phyloP scores from a whole-genome alignment of 2,113 vertebrate genomes.

The Ondatra zibethicus region DNA sequence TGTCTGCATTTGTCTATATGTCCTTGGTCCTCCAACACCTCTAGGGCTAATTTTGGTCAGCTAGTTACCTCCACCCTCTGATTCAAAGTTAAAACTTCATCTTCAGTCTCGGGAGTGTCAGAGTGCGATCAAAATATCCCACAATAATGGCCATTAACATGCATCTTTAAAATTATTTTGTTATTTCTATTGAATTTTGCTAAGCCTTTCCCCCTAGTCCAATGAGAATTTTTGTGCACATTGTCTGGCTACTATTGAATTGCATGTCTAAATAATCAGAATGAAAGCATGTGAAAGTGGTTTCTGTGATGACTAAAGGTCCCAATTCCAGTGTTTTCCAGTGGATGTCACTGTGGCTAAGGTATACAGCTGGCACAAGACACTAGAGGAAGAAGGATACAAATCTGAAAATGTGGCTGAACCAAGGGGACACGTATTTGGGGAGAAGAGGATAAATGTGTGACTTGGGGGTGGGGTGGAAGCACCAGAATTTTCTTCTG shows the following conservation, averaged over 20 bases:
- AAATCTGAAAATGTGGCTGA: neutral
- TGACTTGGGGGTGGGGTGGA: neutral
- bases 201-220: neutral
- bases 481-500: neutral
- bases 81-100: neutral
- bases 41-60: neutral
- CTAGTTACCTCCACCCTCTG: neutral
- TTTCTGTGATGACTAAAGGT: neutral
- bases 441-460: neutral
- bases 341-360: conserved; percentile 80
- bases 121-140: neutral
- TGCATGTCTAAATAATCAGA: neutral
- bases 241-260: neutral
- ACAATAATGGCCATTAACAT: neutral
- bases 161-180: neutral
- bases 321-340: conserved; percentile 79
- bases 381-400: neutral
- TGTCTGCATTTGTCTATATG: neutral
- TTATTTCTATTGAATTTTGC: neutral
- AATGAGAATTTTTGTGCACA: neutral
- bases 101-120: neutral
- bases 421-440: neutral
- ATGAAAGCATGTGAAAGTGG: neutral
- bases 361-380: neutral
- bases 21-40: neutral